A percentile compares a stretch with the other conserved stretches of the same genome.
phyloP scores from a whole-genome alignment of 1,140 invertebrate species.

The Venustaconcha ellipsiformis region DNA sequence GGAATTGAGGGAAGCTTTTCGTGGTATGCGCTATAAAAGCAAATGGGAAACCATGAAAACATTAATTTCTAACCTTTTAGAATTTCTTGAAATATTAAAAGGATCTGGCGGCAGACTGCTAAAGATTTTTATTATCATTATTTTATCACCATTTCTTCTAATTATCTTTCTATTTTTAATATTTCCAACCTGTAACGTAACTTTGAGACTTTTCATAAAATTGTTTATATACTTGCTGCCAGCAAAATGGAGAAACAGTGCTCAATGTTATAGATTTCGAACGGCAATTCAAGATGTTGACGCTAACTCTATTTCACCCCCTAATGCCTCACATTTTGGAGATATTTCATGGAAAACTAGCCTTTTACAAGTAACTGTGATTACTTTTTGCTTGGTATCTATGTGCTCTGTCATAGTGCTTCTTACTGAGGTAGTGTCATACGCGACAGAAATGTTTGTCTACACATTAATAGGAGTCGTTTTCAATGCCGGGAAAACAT shows the following conservation, averaged over 20 bases:
- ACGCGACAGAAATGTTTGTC: conserved; percentile 36
- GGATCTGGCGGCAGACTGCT: conserved; percentile 14
- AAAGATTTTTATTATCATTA: conserved; percentile 7
- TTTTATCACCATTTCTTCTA: conserved; percentile 13
- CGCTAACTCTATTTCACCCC: background rate
- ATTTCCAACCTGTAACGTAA: conserved; percentile 20
- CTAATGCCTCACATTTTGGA: conserved; percentile 3
- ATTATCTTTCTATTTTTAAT: conserved; percentile 20
- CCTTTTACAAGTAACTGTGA: conserved; percentile 19
- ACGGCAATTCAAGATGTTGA: background rate
- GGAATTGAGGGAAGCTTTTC: conserved; percentile 13
- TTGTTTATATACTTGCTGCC: conserved; percentile 14
- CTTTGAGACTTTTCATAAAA: conserved; percentile 9
- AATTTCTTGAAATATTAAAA: conserved; percentile 11
- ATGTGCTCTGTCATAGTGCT: conserved; percentile 37
- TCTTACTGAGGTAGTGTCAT: conserved; percentile 36
- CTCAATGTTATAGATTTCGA: background rate
- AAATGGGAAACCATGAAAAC: conserved; percentile 6
- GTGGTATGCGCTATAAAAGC: conserved; percentile 18
- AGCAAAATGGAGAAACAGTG: background rate
- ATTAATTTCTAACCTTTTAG: background rate
- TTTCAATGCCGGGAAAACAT: conserved; percentile 33
- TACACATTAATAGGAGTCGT: conserved; percentile 47
- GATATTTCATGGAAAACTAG: background rate
- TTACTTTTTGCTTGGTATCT: conserved; percentile 28